Conservation (phyloP, 2,113 vertebrate genomes). For the Gymnogyps californianus region DNA sequence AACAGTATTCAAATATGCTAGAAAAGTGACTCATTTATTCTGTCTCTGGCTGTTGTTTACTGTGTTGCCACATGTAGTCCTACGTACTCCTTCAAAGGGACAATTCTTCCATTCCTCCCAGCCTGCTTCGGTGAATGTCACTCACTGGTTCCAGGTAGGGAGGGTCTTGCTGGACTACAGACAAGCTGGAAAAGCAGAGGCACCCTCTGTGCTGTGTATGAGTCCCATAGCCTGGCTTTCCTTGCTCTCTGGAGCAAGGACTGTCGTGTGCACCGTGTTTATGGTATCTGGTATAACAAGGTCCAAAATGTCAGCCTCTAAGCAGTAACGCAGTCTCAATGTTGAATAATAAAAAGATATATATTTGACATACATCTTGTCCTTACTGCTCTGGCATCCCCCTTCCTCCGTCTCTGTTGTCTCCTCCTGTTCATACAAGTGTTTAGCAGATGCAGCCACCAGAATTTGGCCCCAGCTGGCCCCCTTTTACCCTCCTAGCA, state of each 20-base stretch:
- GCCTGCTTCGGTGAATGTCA: background rate
- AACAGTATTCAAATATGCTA: constrained; percentile 20
- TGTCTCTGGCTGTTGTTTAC: background rate
- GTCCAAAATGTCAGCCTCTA: background rate
- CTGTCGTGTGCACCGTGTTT: background rate
- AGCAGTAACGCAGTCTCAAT: background rate
- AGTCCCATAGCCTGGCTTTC: background rate
- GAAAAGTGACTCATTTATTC: constrained; percentile 7
- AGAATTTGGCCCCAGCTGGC: background rate
- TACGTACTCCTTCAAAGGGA: background rate
- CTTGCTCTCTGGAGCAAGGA: background rate
- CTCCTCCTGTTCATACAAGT: background rate
- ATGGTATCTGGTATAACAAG: background rate
- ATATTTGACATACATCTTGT: background rate
- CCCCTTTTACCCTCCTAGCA: background rate
- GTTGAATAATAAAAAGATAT: background rate
- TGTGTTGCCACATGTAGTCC: background rate
- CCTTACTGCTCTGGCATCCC: background rate
- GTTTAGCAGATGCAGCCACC: background rate
- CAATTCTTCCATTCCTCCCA: background rate
- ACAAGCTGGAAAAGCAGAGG: background rate
- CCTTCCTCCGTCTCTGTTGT: background rate
- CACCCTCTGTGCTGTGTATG: background rate
- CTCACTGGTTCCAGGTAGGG: background rate
- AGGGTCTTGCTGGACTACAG: background rate